Conservation (phyloP, 2,888 invertebrate species). For the Bellardia pandia region DNA sequence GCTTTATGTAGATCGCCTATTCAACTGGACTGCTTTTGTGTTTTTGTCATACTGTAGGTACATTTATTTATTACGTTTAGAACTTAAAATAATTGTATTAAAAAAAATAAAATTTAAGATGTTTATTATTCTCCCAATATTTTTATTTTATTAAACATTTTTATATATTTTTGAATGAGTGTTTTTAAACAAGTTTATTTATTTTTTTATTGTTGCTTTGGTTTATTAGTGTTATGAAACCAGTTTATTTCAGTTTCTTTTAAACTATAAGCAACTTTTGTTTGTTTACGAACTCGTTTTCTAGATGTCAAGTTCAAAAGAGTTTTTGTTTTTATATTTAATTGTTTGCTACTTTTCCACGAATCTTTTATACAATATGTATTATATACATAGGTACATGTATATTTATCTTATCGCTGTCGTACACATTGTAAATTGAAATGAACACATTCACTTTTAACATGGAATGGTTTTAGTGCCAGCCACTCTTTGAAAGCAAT, state of each 20-base stretch:
- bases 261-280: conserved; percentile 10
- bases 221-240: conserved; percentile 16
- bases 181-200: conserved; percentile 19
- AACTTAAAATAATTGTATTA: too few species aligned
- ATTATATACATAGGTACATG: background rate
- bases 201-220: background rate
- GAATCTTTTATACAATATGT: background rate
- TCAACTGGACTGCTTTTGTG: too few species aligned
- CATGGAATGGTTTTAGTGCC: background rate
- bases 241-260: conserved; percentile 11
- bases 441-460: conserved; percentile 1
- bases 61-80: too few species aligned
- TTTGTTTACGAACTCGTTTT: conserved; percentile 37
- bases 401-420: background rate
- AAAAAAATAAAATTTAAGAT: background rate
- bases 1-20: too few species aligned
- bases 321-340: background rate
- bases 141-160: background rate
- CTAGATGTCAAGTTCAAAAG: conserved; percentile 52
- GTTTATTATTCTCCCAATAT: background rate
- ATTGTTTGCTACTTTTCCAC: conserved; percentile 17
- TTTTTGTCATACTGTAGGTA: too few species aligned
- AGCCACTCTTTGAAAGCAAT: background rate
- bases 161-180: background rate
- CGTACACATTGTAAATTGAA: background rate